Conservation (phyloP, 2,888 invertebrate species). For the Leuctra nigra region DNA sequence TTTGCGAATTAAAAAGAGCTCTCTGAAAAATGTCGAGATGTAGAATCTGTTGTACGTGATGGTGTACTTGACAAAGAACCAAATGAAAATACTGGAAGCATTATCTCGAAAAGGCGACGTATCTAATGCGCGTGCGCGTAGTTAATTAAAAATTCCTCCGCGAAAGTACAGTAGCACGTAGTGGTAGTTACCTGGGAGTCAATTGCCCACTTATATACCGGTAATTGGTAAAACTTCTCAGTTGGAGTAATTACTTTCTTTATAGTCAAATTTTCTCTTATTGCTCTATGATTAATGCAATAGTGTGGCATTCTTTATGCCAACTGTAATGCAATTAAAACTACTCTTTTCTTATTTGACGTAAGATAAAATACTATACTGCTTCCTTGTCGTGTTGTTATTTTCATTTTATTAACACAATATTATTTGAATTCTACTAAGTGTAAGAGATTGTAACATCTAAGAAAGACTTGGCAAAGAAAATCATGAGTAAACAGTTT, state of each 20-base stretch:
- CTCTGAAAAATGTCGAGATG: not conserved
- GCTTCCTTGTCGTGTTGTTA: too few relatives aligned
- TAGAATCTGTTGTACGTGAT: slow-evolving; percentile 5
- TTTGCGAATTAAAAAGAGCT: slow-evolving; percentile 7
- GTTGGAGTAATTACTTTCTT: not conserved
- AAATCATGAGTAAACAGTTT: too few relatives aligned
- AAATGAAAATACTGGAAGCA: not conserved
- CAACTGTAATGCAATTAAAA: too few relatives aligned
- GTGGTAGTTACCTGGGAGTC: not conserved
- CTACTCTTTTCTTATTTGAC: too few relatives aligned
- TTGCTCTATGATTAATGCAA: too few relatives aligned
- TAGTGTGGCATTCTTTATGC: too few relatives aligned
- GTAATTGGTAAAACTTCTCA: not conserved
- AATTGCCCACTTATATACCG: slow-evolving; percentile 2
- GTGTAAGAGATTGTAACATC: too few relatives aligned
- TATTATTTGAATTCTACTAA: too few relatives aligned
- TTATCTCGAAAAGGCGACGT: slow-evolving; percentile 2
- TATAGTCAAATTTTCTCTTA: not conserved
- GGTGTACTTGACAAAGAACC: slow-evolving; percentile 1
- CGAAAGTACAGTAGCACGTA: slow-evolving; percentile 10
- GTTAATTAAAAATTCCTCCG: slow-evolving; percentile 16
- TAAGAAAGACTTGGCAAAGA: too few relatives aligned
- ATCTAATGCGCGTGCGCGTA: not conserved
- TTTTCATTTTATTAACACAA: too few relatives aligned
- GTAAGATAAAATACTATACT: too few relatives aligned